These are phyloP conservation scores for Diadema setosum DNA, from an alignment of 35 echinoderm and acorn worm genomes.

Conservation along the genomic window DNA sequence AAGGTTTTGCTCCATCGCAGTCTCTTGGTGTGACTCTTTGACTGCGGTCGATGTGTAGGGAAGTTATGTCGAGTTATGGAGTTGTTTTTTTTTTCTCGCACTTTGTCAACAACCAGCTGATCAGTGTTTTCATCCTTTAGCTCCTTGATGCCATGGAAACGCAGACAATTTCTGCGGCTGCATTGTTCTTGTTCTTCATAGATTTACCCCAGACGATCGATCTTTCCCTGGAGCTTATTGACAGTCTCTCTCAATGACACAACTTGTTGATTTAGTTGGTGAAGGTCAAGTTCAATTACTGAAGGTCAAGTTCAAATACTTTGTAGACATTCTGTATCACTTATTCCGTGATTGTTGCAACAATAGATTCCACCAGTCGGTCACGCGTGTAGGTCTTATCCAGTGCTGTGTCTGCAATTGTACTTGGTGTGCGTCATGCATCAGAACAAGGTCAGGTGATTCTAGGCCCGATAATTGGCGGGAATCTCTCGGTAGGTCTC, in stretches of 20 bases:
- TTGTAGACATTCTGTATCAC: background rate
- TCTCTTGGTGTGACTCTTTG: too few species aligned
- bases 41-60: too few species aligned
- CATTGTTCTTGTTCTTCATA: background rate
- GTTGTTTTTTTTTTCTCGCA: too few species aligned
- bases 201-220: background rate
- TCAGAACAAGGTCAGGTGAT: background rate
- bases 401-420: background rate
- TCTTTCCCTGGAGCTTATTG: background rate
- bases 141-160: too few species aligned
- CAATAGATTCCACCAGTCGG: background rate
- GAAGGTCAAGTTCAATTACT: too few species aligned
- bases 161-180: too few species aligned
- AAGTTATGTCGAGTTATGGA: too few species aligned
- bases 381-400: background rate
- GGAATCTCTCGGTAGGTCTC: conserved; percentile 1
- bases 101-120: too few species aligned
- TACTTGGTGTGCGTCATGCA: background rate
- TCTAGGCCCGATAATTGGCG: background rate
- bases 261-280: background rate
- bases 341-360: background rate
- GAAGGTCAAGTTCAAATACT: background rate
- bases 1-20: too few species aligned
- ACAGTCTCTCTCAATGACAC: background rate
- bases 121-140: too few species aligned